These are phyloP conservation scores for Chiloscyllium plagiosum DNA, from an alignment of 2,113 vertebrate species.

Conservation along the genomic window DNA sequence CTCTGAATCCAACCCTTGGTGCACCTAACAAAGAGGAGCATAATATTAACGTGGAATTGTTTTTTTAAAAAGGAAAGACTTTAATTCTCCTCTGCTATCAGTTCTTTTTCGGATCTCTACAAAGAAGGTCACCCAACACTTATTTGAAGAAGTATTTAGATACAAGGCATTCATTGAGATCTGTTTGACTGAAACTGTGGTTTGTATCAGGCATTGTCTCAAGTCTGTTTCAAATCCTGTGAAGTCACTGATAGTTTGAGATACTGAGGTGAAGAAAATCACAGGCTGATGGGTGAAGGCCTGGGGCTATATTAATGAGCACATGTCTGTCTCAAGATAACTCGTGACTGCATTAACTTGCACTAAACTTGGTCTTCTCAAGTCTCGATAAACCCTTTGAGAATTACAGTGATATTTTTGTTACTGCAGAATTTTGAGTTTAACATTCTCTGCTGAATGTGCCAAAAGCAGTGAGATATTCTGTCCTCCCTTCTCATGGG, in stretches of 20 bases:
- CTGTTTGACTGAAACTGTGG: neutral
- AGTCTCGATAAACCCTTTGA: neutral
- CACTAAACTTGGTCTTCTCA: neutral
- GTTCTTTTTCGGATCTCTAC: neutral
- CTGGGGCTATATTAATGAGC: slow-evolving; percentile 5
- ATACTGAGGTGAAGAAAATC: neutral
- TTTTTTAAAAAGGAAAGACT: neutral
- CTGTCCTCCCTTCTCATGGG: slow-evolving; percentile 32
- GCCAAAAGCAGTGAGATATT: slow-evolving; percentile 15
- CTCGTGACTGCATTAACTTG: neutral
- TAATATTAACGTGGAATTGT: neutral
- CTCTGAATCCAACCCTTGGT: neutral
- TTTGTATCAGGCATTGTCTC: neutral
- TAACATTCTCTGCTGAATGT: neutral
- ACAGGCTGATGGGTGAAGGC: slow-evolving; percentile 6
- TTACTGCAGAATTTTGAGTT: neutral
- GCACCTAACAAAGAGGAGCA: neutral
- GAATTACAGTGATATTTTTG: slow-evolving; percentile 35
- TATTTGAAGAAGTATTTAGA: neutral
- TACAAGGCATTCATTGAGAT: neutral
- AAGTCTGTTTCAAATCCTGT: neutral
- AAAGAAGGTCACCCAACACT: neutral
- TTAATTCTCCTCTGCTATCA: neutral
- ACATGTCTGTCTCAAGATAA: neutral
- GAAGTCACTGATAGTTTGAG: neutral